Conservation (phyloP, 1,140 invertebrate genomes). For the Phymastichus coffea region DNA sequence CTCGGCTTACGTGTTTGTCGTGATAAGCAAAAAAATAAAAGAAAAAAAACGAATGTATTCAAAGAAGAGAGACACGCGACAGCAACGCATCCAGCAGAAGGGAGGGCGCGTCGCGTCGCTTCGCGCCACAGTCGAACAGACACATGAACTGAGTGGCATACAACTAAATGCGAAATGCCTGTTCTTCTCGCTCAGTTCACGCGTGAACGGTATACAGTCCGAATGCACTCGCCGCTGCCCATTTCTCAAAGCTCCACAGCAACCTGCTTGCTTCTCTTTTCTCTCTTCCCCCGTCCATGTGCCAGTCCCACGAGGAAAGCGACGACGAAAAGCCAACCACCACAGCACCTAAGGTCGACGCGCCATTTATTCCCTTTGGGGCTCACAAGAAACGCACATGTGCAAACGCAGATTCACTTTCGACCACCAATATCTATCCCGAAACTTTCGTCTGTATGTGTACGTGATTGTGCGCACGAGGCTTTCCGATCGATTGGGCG, state of each 20-base stretch:
- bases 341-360: slow-evolving; percentile 6
- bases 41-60: background rate
- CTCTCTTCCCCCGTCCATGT: background rate
- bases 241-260: slow-evolving; percentile 22
- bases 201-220: slow-evolving; percentile 1
- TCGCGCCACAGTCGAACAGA: no score
- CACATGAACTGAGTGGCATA: no score
- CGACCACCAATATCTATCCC: no score
- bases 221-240: slow-evolving; percentile 3
- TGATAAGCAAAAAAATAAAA: background rate
- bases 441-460: no score
- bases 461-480: no score
- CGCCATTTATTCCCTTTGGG: background rate
- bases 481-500: slow-evolving; percentile 7
- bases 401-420: background rate
- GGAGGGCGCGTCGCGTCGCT: no score
- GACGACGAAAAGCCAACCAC: no score
- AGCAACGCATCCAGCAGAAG: background rate
- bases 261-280: background rate
- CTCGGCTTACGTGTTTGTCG: no score
- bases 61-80: background rate
- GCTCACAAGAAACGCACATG: slow-evolving; percentile 1
- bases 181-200: slow-evolving; percentile 12
- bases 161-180: slow-evolving; percentile 27
- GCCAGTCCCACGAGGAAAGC: background rate